These are phyloP conservation scores for Empidonax traillii DNA, from an alignment of 2,113 vertebrate species.

Conservation along the genomic window DNA sequence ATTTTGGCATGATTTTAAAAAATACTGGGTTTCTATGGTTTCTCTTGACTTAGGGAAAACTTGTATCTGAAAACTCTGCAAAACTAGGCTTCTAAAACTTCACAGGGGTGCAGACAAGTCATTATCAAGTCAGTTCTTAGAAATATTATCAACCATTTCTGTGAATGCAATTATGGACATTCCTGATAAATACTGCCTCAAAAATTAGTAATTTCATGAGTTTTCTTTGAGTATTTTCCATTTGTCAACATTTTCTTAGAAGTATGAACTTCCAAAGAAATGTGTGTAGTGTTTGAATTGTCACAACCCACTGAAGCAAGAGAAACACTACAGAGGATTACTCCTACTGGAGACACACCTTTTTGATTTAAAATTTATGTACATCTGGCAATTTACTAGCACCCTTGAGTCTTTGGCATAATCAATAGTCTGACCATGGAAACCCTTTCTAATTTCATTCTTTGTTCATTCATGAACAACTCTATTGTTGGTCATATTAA, in stretches of 20 bases:
- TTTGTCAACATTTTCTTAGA: background rate
- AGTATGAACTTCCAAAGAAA: background rate
- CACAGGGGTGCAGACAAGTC: background rate
- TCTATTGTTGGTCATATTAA: background rate
- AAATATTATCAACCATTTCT: background rate
- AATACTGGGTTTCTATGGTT: background rate
- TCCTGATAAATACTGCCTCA: background rate
- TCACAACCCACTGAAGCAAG: background rate
- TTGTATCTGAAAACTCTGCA: background rate
- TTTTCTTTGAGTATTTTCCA: background rate
- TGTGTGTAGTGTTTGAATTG: background rate
- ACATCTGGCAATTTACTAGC: background rate
- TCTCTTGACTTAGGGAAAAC: background rate
- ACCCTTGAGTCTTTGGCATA: background rate
- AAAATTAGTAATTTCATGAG: no score
- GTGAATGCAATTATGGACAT: background rate
- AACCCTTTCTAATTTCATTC: background rate
- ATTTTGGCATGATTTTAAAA: background rate
- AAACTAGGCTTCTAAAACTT: background rate
- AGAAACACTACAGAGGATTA: background rate
- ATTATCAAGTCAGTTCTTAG: background rate
- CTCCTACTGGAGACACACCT: rapidly evolving
- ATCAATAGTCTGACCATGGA: background rate
- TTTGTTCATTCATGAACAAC: background rate
- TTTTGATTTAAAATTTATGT: background rate